Base-by-base conservation (phyloP, 2,888 invertebrate genomes). In the Bimastos eiseni region DNA sequence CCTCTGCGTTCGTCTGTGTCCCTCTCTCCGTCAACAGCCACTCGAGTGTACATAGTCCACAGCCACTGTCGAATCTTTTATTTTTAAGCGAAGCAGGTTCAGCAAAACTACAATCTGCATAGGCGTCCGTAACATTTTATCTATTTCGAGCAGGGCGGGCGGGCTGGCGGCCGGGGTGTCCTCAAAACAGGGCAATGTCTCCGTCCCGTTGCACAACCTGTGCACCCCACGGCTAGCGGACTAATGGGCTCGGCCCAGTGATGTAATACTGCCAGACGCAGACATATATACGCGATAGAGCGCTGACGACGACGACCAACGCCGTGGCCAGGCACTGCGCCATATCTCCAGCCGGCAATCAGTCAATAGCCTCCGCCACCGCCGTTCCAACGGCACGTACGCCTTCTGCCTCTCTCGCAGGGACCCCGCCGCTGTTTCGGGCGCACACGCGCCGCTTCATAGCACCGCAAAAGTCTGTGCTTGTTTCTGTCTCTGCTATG, bases 201-300 rank as follows among this genome's bases (percentile, higher is more conserved):
- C 70, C 70, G 70, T 70, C n/a, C 30, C 70, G 70, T 70, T 8
- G 70, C 70, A n/a, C 86, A 37, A 86, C 86, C 37, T 86, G 86
- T 36, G 13, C 86, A 86, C 86, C 86, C 86, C 86, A 36, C 34
- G 86, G 37, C 24, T 86, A 36, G 86, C 86, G 36, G 36, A 34
- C 86, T 86, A 86, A 2, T 86, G 86, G 70, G 86, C 37, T 36
- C 84, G 86, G 37, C 86, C 84, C 86, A 86, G 86, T 86, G 86
- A 86, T 86, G 86, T 86, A 86, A 86, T 37, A 86, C 17, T 86
- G 86, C 86, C 86, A 86, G 86, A 86, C 86, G 86, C 86, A 86
- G 86, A 86, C 86, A 37, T 37, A 86, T 86, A 86, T 86, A 86
- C 37, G 17, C 86, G n/a, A 86, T 36, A 86, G 86, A 86, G 86